These are phyloP conservation scores for Pyrocoelia pectoralis DNA, from an alignment of 2,888 invertebrate species.

Conservation along the genomic window DNA sequence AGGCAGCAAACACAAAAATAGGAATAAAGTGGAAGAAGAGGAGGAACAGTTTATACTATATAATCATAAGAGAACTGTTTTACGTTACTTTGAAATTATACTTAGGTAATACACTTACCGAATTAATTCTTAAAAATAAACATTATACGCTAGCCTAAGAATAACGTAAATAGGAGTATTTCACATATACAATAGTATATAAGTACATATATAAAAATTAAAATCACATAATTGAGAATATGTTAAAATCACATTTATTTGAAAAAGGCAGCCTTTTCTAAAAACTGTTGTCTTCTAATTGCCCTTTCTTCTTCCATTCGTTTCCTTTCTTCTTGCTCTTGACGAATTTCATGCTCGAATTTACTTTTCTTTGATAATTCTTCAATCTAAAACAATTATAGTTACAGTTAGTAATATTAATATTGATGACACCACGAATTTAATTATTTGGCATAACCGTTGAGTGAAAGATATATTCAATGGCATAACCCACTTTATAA, in stretches of 20 bases:
- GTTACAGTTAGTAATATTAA: too few species aligned
- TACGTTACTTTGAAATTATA: too few species aligned
- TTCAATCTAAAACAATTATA: slow-evolving; percentile 72
- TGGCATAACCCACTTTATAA: too few species aligned
- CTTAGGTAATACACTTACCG: too few species aligned
- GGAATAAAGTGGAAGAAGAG: too few species aligned
- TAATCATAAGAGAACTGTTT: too few species aligned
- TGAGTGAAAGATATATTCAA: too few species aligned
- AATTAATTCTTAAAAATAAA: too few species aligned
- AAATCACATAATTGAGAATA: neutral
- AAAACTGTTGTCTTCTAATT: slow-evolving; percentile 81
- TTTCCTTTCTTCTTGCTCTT: slow-evolving; percentile 90
- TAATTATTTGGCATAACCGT: neutral
- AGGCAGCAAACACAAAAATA: too few species aligned
- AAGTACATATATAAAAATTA: neutral
- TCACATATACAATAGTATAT: neutral
- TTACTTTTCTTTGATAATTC: slow-evolving; percentile 83
- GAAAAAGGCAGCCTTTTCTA: slow-evolving; percentile 88
- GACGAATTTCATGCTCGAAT: slow-evolving; percentile 91
- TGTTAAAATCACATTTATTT: slow-evolving; percentile 58
- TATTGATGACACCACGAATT: neutral
- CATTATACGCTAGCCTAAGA: too few species aligned
- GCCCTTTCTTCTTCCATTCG: slow-evolving; percentile 85
- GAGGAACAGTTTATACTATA: too few species aligned
- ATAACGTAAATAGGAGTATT: neutral